Evolutionary conservation across 53 echinoderm and acorn worm species (phyloP), one percentile per base, ranked within the genome.

Genomic region (Glandiceps talaboti): DNA sequence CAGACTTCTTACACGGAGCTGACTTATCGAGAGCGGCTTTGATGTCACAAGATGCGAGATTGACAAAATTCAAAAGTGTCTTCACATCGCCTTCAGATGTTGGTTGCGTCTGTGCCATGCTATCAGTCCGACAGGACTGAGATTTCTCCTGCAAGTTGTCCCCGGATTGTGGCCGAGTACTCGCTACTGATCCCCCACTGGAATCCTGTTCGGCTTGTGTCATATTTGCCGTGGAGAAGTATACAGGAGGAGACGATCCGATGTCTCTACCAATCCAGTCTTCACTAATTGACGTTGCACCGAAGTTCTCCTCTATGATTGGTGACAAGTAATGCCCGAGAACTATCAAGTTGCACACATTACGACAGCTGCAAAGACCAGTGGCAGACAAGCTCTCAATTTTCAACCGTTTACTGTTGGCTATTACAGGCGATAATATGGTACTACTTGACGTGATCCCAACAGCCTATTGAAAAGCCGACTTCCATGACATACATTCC

Each of bases 21-120:
- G 92, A 92, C 73, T 91, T 86, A 76, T 97, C 97, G 76, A 97
- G 85, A 0, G 91, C 97, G 30, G 93, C 93, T 84, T 93, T 97
- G 33, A 97, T 97, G 79, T 97, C 97, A 29, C 89, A 91, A 14
- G 97, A 97, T 73, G 93, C 97, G 30, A 89, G 87, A 77, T 93
- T 91, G 27, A 97, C 93, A 81, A 97, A 97, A 28, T 89, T 93
- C 28, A 97, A 85, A 25, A 97, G 89, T 26, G 90, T 97, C 74
- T 80, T 91, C 12, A 93, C 92, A 73, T 96, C 96, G 0, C 89
- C 89, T 31, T 76, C 89, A 20, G 82, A 26, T 27, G 79, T 28
- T 1, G 82, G 1, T 29, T 82, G 30, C 6, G 64, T 45, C 64
- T 45, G 64, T 45, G 64, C 64, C 64, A 45, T 45, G 6, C 64